phyloP scores from a whole-genome alignment of 1,140 invertebrate genomes.

The Drosophila oshimai region DNA sequence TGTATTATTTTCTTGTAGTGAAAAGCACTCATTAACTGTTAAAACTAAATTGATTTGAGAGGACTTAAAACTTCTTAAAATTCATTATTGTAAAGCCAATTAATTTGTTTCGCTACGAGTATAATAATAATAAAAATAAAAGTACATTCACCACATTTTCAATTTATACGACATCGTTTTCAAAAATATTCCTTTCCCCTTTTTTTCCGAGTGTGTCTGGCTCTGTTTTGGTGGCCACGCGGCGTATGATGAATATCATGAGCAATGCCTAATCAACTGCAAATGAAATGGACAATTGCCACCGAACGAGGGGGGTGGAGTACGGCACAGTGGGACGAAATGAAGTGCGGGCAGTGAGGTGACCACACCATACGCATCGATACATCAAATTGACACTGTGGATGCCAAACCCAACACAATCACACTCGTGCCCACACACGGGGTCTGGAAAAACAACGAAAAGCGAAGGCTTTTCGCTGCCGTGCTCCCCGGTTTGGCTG shows the following conservation, averaged over 20 bases:
- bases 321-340: too few species aligned
- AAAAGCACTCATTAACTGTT: too few species aligned
- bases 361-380: slow-evolving; percentile 73
- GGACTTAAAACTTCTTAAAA: too few species aligned
- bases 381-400: slow-evolving; percentile 72
- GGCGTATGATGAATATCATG: slow-evolving; percentile 71
- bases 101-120: too few species aligned
- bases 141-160: background rate
- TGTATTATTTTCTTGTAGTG: too few species aligned
- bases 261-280: slow-evolving; percentile 72
- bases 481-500: slow-evolving; percentile 18
- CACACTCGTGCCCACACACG: slow-evolving; percentile 22
- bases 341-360: slow-evolving; percentile 25
- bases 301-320: background rate
- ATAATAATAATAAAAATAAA: too few species aligned
- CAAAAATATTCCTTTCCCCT: background rate
- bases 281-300: slow-evolving; percentile 79
- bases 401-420: slow-evolving; percentile 37
- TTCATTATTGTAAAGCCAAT: too few species aligned
- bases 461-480: slow-evolving; percentile 10
- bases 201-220: background rate
- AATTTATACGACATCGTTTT: too few species aligned
- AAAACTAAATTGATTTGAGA: too few species aligned
- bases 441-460: slow-evolving; percentile 18
- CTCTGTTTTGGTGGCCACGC: slow-evolving; percentile 17